Evolutionary conservation across 2,888 invertebrate genomes (phyloP).

Genomic region (Pyrochroa serraticornis): DNA sequence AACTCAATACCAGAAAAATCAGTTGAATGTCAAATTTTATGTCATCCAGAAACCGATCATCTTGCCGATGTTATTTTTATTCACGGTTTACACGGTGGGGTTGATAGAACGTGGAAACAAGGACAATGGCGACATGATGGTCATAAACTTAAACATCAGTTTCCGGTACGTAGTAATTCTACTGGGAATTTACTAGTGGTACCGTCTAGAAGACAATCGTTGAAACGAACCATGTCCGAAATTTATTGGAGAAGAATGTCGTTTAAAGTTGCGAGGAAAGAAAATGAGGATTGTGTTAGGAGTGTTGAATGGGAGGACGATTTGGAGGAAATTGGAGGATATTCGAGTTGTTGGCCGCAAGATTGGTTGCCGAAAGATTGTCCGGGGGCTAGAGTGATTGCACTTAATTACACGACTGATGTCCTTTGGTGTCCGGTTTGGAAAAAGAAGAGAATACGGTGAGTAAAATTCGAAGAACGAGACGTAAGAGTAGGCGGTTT

Average conservation of each 20-base stretch:
- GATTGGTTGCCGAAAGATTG: slow-evolving; percentile 86
- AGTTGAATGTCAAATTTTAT: slow-evolving; percentile 54
- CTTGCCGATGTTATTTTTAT: slow-evolving; percentile 79
- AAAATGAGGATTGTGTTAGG: slow-evolving; percentile 30
- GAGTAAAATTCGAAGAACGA: slow-evolving; percentile 30
- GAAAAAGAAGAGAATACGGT: slow-evolving; percentile 71
- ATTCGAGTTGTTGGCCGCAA: slow-evolving; percentile 79
- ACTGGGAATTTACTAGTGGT: slow-evolving; percentile 43
- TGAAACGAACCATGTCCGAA: slow-evolving; percentile 45
- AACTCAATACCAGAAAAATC: slow-evolving; percentile 48
- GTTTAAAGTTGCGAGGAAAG: slow-evolving; percentile 43
- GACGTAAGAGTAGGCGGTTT: no score
- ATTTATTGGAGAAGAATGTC: slow-evolving; percentile 40
- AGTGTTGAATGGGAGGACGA: slow-evolving; percentile 34
- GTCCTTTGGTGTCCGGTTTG: slow-evolving; percentile 79
- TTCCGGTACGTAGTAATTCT: slow-evolving; percentile 44
- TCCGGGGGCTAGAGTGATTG: slow-evolving; percentile 77
- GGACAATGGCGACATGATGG: slow-evolving; percentile 66
- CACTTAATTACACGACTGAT: slow-evolving; percentile 82
- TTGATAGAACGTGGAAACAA: slow-evolving; percentile 84
- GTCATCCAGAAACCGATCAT: slow-evolving; percentile 45
- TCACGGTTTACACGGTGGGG: slow-evolving; percentile 80
- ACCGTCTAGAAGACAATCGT: slow-evolving; percentile 35
- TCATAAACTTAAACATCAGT: slow-evolving; percentile 49
- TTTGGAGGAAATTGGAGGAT: slow-evolving; percentile 42